Percentiles rank a stretch among this genome's conserved stretches.
Conservation (phyloP, 2,113 vertebrate species). For the Perognathus longimembris region DNA sequence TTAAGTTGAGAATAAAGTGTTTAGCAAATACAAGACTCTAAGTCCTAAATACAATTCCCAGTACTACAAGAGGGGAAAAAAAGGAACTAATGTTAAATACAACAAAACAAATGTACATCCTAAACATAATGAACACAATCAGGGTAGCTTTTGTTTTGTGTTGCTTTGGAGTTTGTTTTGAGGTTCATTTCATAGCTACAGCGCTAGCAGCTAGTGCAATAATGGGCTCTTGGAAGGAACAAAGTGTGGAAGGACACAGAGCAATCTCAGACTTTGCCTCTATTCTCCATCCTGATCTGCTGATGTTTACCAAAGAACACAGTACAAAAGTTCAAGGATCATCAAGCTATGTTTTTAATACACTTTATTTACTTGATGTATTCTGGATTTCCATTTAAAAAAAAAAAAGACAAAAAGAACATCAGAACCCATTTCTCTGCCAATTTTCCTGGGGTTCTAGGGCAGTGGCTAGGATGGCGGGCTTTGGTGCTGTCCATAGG, state of each 20-base stretch:
- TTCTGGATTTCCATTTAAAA: not conserved
- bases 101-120: not conserved
- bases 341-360: not conserved
- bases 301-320: not conserved
- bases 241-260: not conserved
- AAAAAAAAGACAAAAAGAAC: conserved; percentile 10
- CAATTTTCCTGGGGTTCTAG: not conserved
- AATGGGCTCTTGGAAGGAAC: not conserved
- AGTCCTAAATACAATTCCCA: too few relatives aligned
- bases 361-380: not conserved
- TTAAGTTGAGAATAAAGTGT: too few relatives aligned
- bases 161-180: not conserved
- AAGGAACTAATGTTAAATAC: conserved; percentile 12
- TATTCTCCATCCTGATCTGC: not conserved
- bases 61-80: not conserved
- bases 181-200: not conserved
- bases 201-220: too few relatives aligned
- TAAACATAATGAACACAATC: not conserved
- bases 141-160: too few relatives aligned
- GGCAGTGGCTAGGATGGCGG: not conserved
- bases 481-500: conserved; percentile 28
- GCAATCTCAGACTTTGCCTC: fast-evolving
- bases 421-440: not conserved
- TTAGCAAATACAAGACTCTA: too few relatives aligned
- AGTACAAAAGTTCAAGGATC: fast-evolving